Conservation (phyloP, 2,797 vertebrate species). For the Limnodromus scolopaceus region DNA sequence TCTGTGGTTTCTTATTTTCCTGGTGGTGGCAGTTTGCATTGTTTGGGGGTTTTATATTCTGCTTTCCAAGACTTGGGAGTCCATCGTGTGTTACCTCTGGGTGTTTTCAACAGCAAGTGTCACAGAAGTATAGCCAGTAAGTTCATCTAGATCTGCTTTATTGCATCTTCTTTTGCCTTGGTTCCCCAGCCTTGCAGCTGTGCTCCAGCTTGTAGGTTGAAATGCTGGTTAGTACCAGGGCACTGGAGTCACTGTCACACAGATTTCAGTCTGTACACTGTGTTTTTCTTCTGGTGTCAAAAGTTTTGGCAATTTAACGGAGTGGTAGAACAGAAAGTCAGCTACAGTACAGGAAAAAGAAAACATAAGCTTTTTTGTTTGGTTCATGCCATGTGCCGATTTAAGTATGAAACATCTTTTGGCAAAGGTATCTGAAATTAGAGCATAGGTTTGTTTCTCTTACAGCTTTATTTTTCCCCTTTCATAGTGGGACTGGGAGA, state of each 20-base stretch:
- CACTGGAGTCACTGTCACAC: neutral
- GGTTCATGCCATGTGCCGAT: neutral
- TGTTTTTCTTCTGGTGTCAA: neutral
- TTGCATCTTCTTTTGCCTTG: neutral
- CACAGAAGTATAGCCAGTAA: neutral
- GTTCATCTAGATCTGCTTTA: neutral
- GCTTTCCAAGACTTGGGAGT: neutral
- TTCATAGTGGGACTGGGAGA: slow-evolving; percentile 53
- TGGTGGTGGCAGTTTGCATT: neutral
- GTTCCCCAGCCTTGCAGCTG: neutral
- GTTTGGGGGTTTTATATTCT: neutral
- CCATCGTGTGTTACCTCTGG: neutral
- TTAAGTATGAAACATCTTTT: neutral
- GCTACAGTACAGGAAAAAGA: neutral
- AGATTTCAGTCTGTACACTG: neutral
- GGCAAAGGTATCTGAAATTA: neutral
- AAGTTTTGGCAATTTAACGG: neutral
- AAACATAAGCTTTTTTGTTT: neutral
- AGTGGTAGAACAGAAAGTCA: neutral
- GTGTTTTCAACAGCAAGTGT: neutral
- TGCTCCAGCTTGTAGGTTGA: neutral
- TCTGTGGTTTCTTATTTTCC: neutral
- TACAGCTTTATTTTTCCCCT: neutral
- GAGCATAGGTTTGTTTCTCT: neutral
- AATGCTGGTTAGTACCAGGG: neutral